These are phyloP conservation scores for Myotis planiceps DNA, from an alignment of 2,797 vertebrate species.

Conservation along the genomic window DNA sequence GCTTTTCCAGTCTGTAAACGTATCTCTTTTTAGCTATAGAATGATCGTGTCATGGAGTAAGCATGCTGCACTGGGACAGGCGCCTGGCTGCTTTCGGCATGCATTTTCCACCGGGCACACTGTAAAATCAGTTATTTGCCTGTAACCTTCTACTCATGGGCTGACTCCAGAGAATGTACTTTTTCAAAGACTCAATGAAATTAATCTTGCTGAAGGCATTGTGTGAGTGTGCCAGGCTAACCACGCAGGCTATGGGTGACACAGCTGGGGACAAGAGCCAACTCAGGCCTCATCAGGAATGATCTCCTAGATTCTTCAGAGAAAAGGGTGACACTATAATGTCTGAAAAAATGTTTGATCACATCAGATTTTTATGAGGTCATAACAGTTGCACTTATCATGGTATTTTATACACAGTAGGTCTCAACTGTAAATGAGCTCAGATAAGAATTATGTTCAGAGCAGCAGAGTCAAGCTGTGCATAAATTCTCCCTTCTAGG, in stretches of 20 bases:
- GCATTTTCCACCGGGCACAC: background rate
- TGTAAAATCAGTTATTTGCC: constrained; percentile 2
- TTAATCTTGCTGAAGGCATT: background rate
- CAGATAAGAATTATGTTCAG: background rate
- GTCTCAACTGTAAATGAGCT: background rate
- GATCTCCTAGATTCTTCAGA: background rate
- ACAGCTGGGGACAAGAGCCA: background rate
- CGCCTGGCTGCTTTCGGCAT: background rate
- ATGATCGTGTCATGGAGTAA: background rate
- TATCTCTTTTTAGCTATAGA: background rate
- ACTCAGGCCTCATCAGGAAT: background rate
- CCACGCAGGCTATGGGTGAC: background rate
- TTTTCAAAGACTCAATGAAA: background rate
- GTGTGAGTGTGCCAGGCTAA: background rate
- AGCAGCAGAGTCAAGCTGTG: background rate
- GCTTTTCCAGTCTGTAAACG: constrained; percentile 46
- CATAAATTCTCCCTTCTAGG: background rate
- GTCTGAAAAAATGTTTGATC: background rate
- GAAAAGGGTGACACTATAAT: background rate
- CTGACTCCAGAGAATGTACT: background rate
- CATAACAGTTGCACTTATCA: background rate
- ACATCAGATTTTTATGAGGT: background rate
- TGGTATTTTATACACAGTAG: background rate
- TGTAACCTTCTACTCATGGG: background rate
- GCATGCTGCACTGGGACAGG: background rate